phyloP scores from a whole-genome alignment of 2,113 vertebrate genomes.

The Colaptes auratus region DNA sequence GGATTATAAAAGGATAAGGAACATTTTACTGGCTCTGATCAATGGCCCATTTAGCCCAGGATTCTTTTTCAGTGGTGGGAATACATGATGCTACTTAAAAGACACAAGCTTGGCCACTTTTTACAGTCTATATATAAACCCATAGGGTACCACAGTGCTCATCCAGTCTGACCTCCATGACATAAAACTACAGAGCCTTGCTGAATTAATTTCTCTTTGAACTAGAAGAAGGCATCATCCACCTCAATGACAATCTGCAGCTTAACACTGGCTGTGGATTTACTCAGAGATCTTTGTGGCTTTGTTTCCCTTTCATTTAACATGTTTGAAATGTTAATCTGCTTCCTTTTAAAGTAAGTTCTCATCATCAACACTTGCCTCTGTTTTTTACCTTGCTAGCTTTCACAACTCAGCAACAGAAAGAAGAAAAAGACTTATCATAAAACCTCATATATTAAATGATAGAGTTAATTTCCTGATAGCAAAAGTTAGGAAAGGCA shows the following conservation, averaged over 20 bases:
- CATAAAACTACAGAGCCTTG: conserved; percentile 21
- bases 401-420: background rate
- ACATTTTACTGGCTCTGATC: background rate
- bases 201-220: conserved; percentile 59
- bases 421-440: background rate
- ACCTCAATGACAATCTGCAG: conserved; percentile 10
- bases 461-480: background rate
- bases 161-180: conserved; percentile 40
- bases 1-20: background rate
- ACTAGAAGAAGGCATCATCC: background rate
- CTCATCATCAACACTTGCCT: background rate
- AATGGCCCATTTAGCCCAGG: background rate
- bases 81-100: background rate
- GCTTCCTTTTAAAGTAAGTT: background rate
- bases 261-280: conserved; percentile 4
- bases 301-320: conserved; percentile 41
- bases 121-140: conserved; percentile 16
- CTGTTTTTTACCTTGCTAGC: background rate
- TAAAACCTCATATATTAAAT: background rate
- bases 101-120: background rate
- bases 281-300: conserved; percentile 28
- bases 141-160: conserved; percentile 2
- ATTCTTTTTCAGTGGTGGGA: background rate
- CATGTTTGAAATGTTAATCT: conserved; percentile 59
- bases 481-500: background rate